Conservation (phyloP, 2,888 invertebrate species). For the Spicauda simplicius region DNA sequence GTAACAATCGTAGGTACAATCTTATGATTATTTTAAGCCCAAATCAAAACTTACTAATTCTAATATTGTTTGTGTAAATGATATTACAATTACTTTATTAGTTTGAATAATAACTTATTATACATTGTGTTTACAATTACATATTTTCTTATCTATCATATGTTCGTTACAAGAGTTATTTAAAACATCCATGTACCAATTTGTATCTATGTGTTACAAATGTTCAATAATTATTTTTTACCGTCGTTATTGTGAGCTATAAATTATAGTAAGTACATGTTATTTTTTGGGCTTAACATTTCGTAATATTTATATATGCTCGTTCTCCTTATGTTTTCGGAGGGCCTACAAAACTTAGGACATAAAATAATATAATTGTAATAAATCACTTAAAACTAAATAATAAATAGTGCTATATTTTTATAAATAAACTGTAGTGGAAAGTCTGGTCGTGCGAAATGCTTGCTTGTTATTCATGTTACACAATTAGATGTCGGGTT, state of each 20-base stretch:
- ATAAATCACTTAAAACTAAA: slow-evolving; percentile 22
- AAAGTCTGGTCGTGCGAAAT: slow-evolving; percentile 30
- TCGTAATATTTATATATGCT: no score
- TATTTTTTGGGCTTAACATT: neutral
- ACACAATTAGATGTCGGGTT: slow-evolving; percentile 3
- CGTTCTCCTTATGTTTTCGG: neutral
- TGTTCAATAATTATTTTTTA: no score
- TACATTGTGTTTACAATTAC: neutral
- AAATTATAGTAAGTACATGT: neutral
- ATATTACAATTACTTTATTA: no score
- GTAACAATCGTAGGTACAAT: no score
- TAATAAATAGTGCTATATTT: slow-evolving; percentile 22
- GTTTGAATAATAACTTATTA: no score
- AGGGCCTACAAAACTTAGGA: neutral
- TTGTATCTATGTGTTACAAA: no score
- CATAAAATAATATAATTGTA: neutral
- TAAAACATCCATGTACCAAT: neutral
- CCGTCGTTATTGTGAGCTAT: no score
- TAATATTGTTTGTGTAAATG: no score
- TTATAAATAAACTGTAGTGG: slow-evolving; percentile 23
- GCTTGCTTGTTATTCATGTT: slow-evolving; percentile 13
- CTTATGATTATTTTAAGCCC: no score
- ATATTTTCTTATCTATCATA: neutral
- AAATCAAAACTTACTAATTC: no score
- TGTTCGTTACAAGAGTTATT: neutral